A percentile compares a stretch with the other conserved stretches of the same genome.
Evolutionary conservation across 2,888 invertebrate species (phyloP).

Genomic region (Thumatha senex): DNA sequence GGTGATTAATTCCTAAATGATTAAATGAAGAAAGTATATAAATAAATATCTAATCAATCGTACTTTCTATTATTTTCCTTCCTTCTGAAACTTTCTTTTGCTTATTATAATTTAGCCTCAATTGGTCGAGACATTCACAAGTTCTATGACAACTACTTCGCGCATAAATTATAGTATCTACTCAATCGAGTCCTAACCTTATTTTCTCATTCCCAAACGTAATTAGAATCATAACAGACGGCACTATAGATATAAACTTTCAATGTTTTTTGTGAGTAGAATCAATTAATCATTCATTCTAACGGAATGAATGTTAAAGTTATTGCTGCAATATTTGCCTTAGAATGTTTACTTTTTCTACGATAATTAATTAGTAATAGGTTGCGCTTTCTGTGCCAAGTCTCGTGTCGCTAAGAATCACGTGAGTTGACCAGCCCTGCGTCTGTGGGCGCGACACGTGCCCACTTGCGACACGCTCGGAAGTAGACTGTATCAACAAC

Average conservation of each 20-base stretch:
- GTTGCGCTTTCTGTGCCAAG: constrained; percentile 5
- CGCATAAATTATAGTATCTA: too few species aligned
- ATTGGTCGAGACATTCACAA: not conserved
- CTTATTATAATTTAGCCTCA: too few species aligned
- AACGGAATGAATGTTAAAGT: too few species aligned
- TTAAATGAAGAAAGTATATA: too few species aligned
- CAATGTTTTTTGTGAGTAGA: not conserved
- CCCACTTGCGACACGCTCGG: constrained; percentile 57
- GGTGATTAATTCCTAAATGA: too few species aligned
- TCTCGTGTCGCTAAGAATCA: constrained; percentile 23
- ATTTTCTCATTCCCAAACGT: not conserved
- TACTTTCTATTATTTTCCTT: too few species aligned
- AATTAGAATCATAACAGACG: not conserved
- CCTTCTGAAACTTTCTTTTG: too few species aligned
- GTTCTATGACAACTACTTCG: not conserved
- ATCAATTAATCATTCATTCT: not conserved
- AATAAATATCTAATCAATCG: too few species aligned
- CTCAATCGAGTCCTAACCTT: not conserved
- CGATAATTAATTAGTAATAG: constrained; percentile 12
- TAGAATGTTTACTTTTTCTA: constrained; percentile 17
- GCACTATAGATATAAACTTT: not conserved
- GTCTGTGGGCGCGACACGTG: constrained; percentile 37
- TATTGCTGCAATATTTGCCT: not conserved
- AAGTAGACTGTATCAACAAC: constrained; percentile 58
- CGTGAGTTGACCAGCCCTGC: constrained; percentile 34